Evolutionary conservation across 2,113 vertebrate genomes (phyloP).

Genomic region (Herpailurus yagouaroundi): DNA sequence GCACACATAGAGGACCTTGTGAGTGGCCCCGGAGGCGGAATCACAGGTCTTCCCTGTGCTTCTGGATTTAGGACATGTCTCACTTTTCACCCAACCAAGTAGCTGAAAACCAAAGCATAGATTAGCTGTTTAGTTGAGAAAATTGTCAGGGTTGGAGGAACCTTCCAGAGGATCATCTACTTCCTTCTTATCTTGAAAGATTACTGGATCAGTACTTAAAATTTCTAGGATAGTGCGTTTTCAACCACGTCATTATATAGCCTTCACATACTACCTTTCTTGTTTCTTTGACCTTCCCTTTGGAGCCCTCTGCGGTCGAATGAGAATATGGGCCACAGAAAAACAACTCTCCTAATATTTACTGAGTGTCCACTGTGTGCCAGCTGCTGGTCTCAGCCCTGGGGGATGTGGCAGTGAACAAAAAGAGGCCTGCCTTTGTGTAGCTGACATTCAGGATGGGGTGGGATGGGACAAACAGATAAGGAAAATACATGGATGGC

Average conservation of each 20-base stretch:
- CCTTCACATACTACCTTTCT: not conserved
- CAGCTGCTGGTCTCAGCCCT: not conserved
- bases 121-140: conserved; percentile 15
- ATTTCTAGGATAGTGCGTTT: not conserved
- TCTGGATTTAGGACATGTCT: not conserved
- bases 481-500: not conserved
- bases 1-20: not conserved
- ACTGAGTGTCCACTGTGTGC: not conserved
- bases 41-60: not conserved
- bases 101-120: not conserved
- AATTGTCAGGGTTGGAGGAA: not conserved
- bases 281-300: not conserved
- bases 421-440: not conserved
- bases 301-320: not conserved
- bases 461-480: not conserved
- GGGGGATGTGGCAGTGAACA: not conserved
- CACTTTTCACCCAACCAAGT: not conserved
- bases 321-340: not conserved
- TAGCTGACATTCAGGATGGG: not conserved
- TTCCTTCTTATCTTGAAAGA: conserved; percentile 33
- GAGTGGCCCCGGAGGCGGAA: not conserved
- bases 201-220: not conserved
- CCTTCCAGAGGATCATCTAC: not conserved
- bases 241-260: not conserved
- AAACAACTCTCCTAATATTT: not conserved